phyloP scores from a whole-genome alignment of 2,113 vertebrate genomes.

The Lota lota region DNA sequence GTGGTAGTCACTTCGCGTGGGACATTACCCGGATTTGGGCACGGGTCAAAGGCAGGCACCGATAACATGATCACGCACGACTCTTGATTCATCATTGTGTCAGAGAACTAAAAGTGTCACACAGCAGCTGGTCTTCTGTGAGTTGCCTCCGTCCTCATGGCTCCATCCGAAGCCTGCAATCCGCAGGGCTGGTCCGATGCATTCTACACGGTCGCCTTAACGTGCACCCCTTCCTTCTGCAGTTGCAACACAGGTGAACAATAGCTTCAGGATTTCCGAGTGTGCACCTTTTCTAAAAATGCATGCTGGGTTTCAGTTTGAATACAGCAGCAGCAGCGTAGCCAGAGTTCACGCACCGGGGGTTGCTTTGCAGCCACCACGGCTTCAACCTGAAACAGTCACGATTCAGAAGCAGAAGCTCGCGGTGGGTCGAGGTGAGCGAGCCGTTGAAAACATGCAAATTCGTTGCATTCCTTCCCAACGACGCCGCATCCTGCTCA shows the following conservation, averaged over 20 bases:
- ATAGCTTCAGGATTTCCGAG: neutral
- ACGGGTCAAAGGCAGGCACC: constrained; percentile 55
- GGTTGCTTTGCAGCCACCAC: neutral
- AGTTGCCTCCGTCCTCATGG: constrained; percentile 18
- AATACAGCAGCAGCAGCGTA: neutral
- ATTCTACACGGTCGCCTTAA: constrained; percentile 1
- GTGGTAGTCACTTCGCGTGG: constrained; percentile 22
- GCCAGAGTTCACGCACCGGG: neutral
- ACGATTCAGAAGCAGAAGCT: constrained; percentile 28
- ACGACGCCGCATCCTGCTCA: constrained; percentile 38
- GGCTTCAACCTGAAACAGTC: constrained; percentile 29
- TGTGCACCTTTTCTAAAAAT: constrained; percentile 25
- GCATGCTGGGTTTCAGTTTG: constrained; percentile 36
- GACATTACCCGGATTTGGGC: constrained; percentile 11
- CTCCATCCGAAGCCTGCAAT: constrained; percentile 58
- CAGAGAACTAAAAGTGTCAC: constrained; percentile 23
- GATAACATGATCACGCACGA: constrained; percentile 63
- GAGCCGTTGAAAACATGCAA: constrained; percentile 10
- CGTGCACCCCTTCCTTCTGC: constrained; percentile 20
- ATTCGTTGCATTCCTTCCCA: constrained; percentile 41
- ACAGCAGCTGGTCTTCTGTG: constrained; percentile 12
- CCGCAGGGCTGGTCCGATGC: constrained; percentile 46
- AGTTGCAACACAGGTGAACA: constrained; percentile 35
- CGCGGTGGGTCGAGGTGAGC: neutral
- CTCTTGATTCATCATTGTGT: constrained; percentile 62